These are phyloP conservation scores for Nicator chloris DNA, from an alignment of 2,113 vertebrate genomes.

Conservation along the genomic window DNA sequence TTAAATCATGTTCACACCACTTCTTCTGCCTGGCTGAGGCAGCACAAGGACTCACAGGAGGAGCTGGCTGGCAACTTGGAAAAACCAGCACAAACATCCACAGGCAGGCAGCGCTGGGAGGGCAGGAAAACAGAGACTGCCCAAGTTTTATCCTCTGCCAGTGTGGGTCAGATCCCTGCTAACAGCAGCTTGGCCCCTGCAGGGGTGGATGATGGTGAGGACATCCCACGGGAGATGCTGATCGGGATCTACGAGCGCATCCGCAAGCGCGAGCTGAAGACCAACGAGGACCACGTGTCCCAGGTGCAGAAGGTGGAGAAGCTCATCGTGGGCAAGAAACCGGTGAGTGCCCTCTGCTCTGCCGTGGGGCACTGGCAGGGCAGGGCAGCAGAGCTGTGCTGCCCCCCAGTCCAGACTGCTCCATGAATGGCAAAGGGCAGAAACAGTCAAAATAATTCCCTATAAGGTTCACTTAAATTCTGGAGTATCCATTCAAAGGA, in stretches of 20 bases:
- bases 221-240: slow-evolving; percentile 93
- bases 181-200: not conserved
- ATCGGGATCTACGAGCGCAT: slow-evolving; percentile 95
- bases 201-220: slow-evolving; percentile 97
- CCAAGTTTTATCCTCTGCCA: rapidly evolving
- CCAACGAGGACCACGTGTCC: slow-evolving; percentile 96
- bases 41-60: not conserved
- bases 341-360: slow-evolving; percentile 73
- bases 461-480: not conserved
- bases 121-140: not conserved
- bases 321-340: slow-evolving; percentile 96
- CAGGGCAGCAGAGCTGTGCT: not conserved
- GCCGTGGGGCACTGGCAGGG: not conserved
- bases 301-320: slow-evolving; percentile 98
- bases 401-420: not conserved
- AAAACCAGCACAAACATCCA: too few species aligned
- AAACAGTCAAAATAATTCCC: not conserved
- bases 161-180: not conserved
- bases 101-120: not conserved
- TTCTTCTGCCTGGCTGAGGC: not conserved
- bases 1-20: not conserved
- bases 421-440: not conserved
- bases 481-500: not conserved
- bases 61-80: not conserved
- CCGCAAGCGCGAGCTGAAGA: slow-evolving; percentile 93